Evolutionary conservation across 2,888 invertebrate species (phyloP), one percentile per base, ranked within the genome.

Genomic region (Lordiphosa fenestrarum): DNA sequence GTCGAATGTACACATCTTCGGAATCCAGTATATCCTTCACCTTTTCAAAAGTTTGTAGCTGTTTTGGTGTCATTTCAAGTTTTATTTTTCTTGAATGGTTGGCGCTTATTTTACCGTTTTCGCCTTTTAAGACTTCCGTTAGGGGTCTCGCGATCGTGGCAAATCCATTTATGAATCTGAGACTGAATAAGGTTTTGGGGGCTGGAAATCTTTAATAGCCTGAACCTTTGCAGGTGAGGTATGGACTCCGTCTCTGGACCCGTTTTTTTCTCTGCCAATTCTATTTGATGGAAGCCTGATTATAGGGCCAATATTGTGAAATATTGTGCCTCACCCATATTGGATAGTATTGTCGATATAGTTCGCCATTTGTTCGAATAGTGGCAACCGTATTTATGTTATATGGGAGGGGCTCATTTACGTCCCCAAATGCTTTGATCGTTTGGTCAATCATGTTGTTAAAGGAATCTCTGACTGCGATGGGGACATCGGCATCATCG

Each of bases 201-300:
- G 23, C n/a, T 25, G 6, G 5, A 42, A 49, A 3, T 41, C 13
- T 21, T 13, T 5, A 2, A 36, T 30, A 10, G 54, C 41, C 12
- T 41, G 48, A 23, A 36, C 13, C 30, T 36, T 54, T 21, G 25
- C 46, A 12, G 10, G 33, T 3, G 36, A 23, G 0, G 49, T 46
- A 9, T 33, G 10, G 2, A 37, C 36, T 1, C 40, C 40, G 4
- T 21, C 36, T n/a, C 33, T 21, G 13, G 21, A 10, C 3, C n/a
- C n/a, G n/a, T n/a, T n/a, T n/a, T n/a, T n/a, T 7, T 36, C 13
- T 41, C 41, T 9, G 51, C 51, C 12, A 51, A 9, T 4, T 33
- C 23, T 6, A 56, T 56, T 23, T 51, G 56, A 9, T 46, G 51
- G 7, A 39, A 57, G 4, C 51, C 56, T 3, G 39, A 44, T 30